A percentile compares a stretch with the other conserved stretches of the same genome.
Evolutionary conservation across 2,888 invertebrate species (phyloP).

Genomic region (Dasysyrphus tricinctus): DNA sequence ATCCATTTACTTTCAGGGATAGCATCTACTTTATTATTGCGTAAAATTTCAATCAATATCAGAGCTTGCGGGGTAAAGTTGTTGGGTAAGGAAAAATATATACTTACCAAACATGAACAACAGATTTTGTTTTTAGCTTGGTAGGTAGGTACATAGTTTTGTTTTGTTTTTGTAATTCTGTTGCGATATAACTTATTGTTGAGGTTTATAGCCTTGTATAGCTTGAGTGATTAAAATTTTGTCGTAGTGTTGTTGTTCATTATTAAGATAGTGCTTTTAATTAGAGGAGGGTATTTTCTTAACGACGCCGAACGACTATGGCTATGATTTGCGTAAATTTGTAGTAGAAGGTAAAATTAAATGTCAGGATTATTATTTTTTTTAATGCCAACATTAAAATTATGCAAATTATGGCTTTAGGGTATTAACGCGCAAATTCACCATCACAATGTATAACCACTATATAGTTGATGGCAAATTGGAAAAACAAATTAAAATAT

Average conservation of each 20-base stretch:
- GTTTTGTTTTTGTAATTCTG: background rate
- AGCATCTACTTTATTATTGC: conserved; percentile 56
- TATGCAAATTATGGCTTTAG: background rate
- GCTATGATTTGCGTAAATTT: conserved; percentile 10
- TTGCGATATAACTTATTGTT: conserved; percentile 13
- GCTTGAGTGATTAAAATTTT: conserved; percentile 13
- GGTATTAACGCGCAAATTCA: background rate
- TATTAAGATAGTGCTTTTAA: conserved; percentile 25
- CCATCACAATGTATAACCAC: background rate
- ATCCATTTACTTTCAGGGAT: conserved; percentile 23
- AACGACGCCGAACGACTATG: background rate
- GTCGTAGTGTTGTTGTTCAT: conserved; percentile 1
- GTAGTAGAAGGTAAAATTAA: conserved; percentile 4
- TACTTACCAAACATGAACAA: background rate
- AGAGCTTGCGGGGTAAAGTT: background rate
- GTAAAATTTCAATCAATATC: conserved; percentile 42
- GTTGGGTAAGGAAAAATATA: background rate
- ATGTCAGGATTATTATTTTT: conserved; percentile 3
- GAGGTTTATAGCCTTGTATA: conserved; percentile 1
- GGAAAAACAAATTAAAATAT: background rate
- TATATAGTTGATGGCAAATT: background rate
- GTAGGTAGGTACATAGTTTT: background rate
- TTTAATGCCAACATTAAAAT: background rate
- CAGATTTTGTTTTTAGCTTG: background rate
- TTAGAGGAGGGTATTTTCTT: conserved; percentile 1